A percentile compares a stretch with the other conserved stretches of the same genome.
Evolutionary conservation across 2,888 invertebrate species (phyloP).

Genomic region (Andrena bicolor): DNA sequence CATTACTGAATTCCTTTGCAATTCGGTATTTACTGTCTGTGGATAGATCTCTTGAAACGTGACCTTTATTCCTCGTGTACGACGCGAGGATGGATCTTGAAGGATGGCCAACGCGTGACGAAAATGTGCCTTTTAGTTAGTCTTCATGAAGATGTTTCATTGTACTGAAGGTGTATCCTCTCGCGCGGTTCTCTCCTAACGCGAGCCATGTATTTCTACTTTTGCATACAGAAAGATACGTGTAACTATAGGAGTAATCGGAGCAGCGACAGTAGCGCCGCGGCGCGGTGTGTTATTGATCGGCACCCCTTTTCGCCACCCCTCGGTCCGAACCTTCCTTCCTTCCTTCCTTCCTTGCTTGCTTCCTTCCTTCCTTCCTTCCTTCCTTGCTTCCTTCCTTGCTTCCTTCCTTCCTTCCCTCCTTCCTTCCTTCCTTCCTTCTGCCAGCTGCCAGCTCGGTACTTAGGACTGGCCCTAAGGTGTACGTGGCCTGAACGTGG

Average conservation of each 20-base stretch:
- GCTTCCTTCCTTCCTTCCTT: slow-evolving; percentile 50
- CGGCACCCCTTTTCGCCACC: slow-evolving; percentile 76
- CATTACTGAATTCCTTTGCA: slow-evolving; percentile 33
- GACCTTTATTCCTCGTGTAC: too few species aligned
- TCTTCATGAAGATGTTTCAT: not conserved
- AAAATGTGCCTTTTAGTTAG: not conserved
- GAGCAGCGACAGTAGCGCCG: slow-evolving; percentile 78
- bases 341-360: slow-evolving; percentile 61
- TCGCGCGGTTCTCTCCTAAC: slow-evolving; percentile 6
- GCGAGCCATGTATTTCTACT: slow-evolving; percentile 22
- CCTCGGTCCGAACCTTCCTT: slow-evolving; percentile 64
- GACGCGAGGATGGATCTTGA: too few species aligned
- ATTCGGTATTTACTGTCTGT: not conserved
- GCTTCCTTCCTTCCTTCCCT: slow-evolving; percentile 52
- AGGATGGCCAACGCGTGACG: too few species aligned
- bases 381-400: slow-evolving; percentile 13
- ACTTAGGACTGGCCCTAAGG: slow-evolving; percentile 77
- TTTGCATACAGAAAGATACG: slow-evolving; percentile 49
- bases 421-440: slow-evolving; percentile 59
- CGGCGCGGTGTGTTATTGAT: slow-evolving; percentile 84
- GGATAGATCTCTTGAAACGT: not conserved
- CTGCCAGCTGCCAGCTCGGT: slow-evolving; percentile 68
- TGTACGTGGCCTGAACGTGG: slow-evolving; percentile 61
- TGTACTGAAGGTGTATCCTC: not conserved
- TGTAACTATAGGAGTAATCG: slow-evolving; percentile 68